Evolutionary conservation across 2,113 vertebrate genomes (phyloP).

Genomic region (Takifugu flavidus): DNA sequence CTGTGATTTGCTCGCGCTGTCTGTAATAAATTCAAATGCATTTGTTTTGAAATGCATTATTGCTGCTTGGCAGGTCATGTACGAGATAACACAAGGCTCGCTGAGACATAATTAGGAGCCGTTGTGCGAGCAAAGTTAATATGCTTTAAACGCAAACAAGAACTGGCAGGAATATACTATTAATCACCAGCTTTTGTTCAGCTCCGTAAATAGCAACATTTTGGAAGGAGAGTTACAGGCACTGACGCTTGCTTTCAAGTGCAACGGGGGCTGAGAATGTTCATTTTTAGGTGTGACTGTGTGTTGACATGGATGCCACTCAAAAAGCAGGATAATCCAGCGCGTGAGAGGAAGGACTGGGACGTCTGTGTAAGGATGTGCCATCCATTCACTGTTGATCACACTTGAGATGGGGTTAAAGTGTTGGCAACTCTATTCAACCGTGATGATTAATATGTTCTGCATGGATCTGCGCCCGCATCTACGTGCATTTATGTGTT

Average conservation of each 20-base stretch:
- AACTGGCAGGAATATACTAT: slow-evolving; percentile 71
- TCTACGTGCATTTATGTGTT: slow-evolving; percentile 52
- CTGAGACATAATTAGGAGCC: slow-evolving; percentile 63
- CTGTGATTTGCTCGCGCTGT: slow-evolving; percentile 50
- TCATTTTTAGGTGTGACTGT: slow-evolving; percentile 63
- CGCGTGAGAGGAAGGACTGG: slow-evolving; percentile 41
- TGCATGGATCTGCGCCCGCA: slow-evolving; percentile 30
- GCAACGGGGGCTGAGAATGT: slow-evolving; percentile 46
- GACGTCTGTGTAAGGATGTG: slow-evolving; percentile 34
- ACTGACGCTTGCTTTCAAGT: slow-evolving; percentile 1
- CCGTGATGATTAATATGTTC: slow-evolving; percentile 46
- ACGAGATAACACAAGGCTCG: slow-evolving; percentile 57
- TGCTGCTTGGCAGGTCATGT: slow-evolving; percentile 59
- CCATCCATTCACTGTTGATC: slow-evolving; percentile 38
- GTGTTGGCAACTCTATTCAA: slow-evolving; percentile 40
- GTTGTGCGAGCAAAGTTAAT: slow-evolving; percentile 71
- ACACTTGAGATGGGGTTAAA: slow-evolving; percentile 49
- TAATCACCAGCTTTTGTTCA: slow-evolving; percentile 71
- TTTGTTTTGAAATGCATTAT: slow-evolving; percentile 67
- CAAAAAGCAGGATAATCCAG: slow-evolving; percentile 62
- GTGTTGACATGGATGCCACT: slow-evolving; percentile 61
- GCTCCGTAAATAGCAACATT: slow-evolving; percentile 61
- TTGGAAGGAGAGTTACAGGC: slow-evolving; percentile 29
- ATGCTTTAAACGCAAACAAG: slow-evolving; percentile 68
- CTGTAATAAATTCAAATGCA: slow-evolving; percentile 57